Conservation (phyloP, 2,888 invertebrate genomes). For the Stenodera caucasica region DNA sequence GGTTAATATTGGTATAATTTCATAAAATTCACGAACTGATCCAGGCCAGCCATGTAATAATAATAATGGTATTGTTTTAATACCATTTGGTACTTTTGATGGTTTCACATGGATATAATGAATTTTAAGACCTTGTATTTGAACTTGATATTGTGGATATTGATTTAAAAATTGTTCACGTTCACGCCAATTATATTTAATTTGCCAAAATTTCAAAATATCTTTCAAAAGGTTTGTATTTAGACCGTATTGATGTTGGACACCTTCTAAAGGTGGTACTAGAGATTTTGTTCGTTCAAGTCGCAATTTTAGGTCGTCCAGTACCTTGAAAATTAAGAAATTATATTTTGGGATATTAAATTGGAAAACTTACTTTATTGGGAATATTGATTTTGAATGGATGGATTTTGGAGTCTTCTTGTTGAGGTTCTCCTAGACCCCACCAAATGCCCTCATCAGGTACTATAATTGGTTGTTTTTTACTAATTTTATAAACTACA, state of each 20-base stretch:
- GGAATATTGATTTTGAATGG: constrained; percentile 65
- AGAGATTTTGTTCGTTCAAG: constrained; percentile 55
- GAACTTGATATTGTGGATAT: constrained; percentile 69
- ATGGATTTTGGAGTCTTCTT: constrained; percentile 59
- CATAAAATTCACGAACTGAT: constrained; percentile 78
- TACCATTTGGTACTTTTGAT: constrained; percentile 25
- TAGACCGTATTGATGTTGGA: constrained; percentile 78
- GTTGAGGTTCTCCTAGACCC: constrained; percentile 59
- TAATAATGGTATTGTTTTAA: constrained; percentile 64
- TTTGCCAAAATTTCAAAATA: constrained; percentile 74
- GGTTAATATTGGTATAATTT: constrained; percentile 28
- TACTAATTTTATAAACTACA: constrained; percentile 19
- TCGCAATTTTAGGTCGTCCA: constrained; percentile 60
- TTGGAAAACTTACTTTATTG: constrained; percentile 60
- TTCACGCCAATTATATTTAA: constrained; percentile 67
- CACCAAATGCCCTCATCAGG: constrained; percentile 59
- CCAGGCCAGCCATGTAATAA: constrained; percentile 89
- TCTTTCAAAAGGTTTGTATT: constrained; percentile 67
- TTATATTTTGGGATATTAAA: not conserved
- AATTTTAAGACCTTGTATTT: constrained; percentile 69
- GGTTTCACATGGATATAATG: constrained; percentile 67
- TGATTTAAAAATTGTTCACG: constrained; percentile 64
- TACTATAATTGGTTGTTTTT: not conserved
- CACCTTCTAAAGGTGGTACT: constrained; percentile 62
- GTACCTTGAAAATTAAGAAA: constrained; percentile 56